Conservation (phyloP, 1,140 invertebrate genomes). For the Belonocnema kinseyi region DNA sequence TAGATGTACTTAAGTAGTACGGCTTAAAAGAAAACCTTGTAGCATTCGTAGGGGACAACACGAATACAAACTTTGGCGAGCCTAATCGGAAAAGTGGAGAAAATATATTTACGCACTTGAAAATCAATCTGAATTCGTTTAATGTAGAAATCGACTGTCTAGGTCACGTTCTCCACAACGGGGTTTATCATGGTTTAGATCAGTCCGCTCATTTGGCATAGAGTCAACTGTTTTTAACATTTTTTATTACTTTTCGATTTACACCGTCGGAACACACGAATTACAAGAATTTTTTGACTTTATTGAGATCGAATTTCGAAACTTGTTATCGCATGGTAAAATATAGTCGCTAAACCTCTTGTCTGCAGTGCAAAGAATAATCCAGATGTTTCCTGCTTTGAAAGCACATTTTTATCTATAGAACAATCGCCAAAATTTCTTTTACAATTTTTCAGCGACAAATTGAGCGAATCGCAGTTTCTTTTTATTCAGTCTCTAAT, state of each 20-base stretch:
- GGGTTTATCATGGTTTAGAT: constrained; percentile 48
- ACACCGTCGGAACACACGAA: constrained; percentile 48
- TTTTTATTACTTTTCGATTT: too few relatives aligned
- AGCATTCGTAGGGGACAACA: constrained; percentile 59
- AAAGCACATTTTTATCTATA: background rate
- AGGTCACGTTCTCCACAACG: constrained; percentile 59
- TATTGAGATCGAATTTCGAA: too few relatives aligned
- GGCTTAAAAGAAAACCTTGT: too few relatives aligned
- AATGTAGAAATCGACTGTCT: constrained; percentile 56
- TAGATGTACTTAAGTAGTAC: too few relatives aligned
- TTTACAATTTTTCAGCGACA: background rate
- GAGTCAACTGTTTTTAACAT: constrained; percentile 51
- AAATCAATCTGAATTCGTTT: too few relatives aligned
- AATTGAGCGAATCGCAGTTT: background rate
- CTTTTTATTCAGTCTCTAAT: too few relatives aligned
- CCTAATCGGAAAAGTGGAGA: too few relatives aligned
- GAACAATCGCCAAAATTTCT: background rate
- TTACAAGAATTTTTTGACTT: constrained; percentile 56
- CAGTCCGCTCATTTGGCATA: too few relatives aligned
- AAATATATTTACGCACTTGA: too few relatives aligned
- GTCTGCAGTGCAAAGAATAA: too few relatives aligned
- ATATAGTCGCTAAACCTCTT: too few relatives aligned
- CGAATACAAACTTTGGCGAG: constrained; percentile 61
- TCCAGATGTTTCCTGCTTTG: too few relatives aligned
- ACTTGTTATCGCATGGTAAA: constrained; percentile 40